phyloP scores from a whole-genome alignment of 1,140 invertebrate species.

The Drosophila lacteicornis region DNA sequence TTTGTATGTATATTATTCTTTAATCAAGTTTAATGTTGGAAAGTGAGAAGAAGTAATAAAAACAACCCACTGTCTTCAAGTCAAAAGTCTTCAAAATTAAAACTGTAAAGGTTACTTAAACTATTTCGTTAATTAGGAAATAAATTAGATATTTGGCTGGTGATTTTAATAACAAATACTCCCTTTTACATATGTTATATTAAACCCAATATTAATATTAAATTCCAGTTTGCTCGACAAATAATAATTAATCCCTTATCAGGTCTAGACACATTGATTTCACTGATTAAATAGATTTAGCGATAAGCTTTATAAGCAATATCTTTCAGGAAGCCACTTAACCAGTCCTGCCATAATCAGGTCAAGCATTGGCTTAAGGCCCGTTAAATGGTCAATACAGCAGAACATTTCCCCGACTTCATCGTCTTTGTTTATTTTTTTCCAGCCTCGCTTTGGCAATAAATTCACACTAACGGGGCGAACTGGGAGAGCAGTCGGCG shows the following conservation, averaged over 20 bases:
- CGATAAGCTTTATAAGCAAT: background rate
- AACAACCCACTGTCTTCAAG: background rate
- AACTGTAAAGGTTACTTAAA: background rate
- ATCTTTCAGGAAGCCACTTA: conserved; percentile 15
- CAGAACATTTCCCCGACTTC: conserved; percentile 44
- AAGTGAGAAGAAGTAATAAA: background rate
- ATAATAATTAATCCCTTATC: background rate
- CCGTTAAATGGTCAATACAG: conserved; percentile 38
- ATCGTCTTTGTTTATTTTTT: background rate
- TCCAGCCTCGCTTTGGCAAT: conserved; percentile 50
- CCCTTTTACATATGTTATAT: background rate
- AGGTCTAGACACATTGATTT: background rate
- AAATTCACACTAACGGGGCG: conserved; percentile 73
- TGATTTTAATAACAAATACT: no score
- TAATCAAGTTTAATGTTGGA: background rate
- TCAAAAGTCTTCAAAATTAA: background rate
- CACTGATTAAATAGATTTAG: background rate
- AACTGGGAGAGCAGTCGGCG: conserved; percentile 38
- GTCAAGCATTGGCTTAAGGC: conserved; percentile 58
- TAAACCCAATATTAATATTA: background rate
- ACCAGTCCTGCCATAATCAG: conserved; percentile 81
- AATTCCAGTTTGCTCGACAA: background rate
- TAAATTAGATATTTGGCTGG: background rate
- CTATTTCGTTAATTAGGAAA: background rate
- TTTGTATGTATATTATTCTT: background rate